Percentiles rank a stretch among this genome's conserved stretches.
Conservation (phyloP, 2,113 vertebrate species). For the Nerophis ophidion region DNA sequence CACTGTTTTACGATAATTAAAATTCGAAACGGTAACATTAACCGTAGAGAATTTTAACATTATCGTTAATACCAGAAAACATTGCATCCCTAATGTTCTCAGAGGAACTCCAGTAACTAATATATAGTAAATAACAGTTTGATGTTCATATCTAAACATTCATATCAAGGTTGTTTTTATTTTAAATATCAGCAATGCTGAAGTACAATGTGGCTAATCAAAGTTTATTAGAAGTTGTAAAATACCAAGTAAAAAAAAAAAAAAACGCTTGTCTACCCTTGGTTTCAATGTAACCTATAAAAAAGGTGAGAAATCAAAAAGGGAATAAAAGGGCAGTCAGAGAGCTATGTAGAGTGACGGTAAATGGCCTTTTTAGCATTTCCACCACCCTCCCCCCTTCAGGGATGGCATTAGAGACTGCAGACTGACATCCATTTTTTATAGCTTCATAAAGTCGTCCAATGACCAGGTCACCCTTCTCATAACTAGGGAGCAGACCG, state of each 20-base stretch:
- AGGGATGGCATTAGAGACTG: conserved; percentile 97
- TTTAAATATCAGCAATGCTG: conserved; percentile 71
- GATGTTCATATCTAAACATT: conserved; percentile 49
- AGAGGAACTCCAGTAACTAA: too few species aligned
- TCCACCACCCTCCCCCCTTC: conserved; percentile 76
- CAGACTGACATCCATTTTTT: conserved; percentile 99
- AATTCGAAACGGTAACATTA: too few species aligned
- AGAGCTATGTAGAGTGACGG: conserved; percentile 90
- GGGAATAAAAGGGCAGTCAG: conserved; percentile 74
- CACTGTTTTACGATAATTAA: too few species aligned
- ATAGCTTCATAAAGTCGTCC: conserved; percentile 99
- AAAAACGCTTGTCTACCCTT: conserved; percentile 24
- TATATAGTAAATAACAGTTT: neutral
- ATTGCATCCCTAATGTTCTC: too few species aligned
- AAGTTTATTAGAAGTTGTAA: conserved; percentile 72
- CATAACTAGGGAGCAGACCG: conserved; percentile 99
- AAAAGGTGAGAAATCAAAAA: conserved; percentile 45
- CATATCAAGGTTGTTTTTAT: conserved; percentile 66
- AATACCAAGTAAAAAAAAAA: conserved; percentile 24
- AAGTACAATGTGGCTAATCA: conserved; percentile 71
- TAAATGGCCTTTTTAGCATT: conserved; percentile 94
- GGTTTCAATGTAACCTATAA: conserved; percentile 62
- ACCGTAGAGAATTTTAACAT: too few species aligned
- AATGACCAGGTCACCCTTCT: conserved; percentile 99
- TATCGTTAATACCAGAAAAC: too few species aligned